Base-by-base conservation (phyloP, 2,888 invertebrate species). In the Siphlonurus alternatus region DNA sequence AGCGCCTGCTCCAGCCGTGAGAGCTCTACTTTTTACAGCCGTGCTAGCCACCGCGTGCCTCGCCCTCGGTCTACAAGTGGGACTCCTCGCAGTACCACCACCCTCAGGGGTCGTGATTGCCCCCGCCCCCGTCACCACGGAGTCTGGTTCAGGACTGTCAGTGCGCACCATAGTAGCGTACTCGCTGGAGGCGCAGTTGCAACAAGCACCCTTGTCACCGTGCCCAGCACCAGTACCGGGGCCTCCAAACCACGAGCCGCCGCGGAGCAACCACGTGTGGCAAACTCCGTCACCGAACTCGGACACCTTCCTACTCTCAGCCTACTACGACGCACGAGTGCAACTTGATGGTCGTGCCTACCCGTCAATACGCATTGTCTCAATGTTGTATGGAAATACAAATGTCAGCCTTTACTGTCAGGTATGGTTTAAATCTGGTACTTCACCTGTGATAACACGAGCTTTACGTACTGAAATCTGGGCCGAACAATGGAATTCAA, bases 391-490 rank as follows among this genome's bases (percentile, higher is more conserved):
- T 67, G 71, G 72, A 63, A 66, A 76, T 54, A 68, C 72, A 51
- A 77, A 76, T 66, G 72, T 75, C 53, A 74, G 78, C 22, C 69
- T 82, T 23, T 81, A 75, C 71, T 84, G 84, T 71, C 83, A 83
- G 73, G 79, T 81, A 23, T 76, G 79, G 77, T 73, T 74, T 68
- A 73, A 74, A 62, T 74, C 74, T 65, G 71, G 75, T 5, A 74
- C 74, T 51, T 75, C 77, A 66, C 78, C 80, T 1, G 77, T 80
- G 72, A 81, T 81, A 15, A 79, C 83, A 53, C 80, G 80, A 69
- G 83, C 83, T 0, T 79, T 79, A 67, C 76, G 79, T 56, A 76
- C 79, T 59, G 80, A 82, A 70, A 84, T 86, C 69, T 85, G 85
- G 85, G 77, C 81, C 74, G 77, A 80, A 66, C 77, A 80, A 69